Conservation (phyloP, 1,140 invertebrate species). For the Aleiodes sp. region DNA sequence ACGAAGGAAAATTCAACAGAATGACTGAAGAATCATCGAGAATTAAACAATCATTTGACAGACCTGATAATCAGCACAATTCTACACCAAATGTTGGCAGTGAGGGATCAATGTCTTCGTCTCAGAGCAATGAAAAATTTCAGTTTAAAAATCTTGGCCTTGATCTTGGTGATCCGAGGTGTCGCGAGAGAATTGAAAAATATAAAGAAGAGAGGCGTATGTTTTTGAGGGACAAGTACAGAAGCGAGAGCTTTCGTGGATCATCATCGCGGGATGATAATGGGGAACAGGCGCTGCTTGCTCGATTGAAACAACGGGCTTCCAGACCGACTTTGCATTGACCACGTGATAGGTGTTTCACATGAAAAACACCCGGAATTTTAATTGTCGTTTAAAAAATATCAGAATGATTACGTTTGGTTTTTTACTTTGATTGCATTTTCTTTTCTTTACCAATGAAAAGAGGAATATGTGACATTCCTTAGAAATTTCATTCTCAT, state of each 20-base stretch:
- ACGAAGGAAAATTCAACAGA: constrained; percentile 67
- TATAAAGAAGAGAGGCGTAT: constrained; percentile 91
- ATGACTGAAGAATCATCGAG: constrained; percentile 60
- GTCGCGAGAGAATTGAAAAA: constrained; percentile 84
- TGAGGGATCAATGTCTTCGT: constrained; percentile 35
- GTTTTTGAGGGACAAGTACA: constrained; percentile 86
- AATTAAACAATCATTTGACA: constrained; percentile 46
- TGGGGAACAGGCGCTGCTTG: constrained; percentile 59
- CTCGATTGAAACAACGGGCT: constrained; percentile 62
- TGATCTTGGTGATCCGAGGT: constrained; percentile 67
- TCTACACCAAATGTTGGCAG: constrained; percentile 59
- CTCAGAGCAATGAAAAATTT: constrained; percentile 43
- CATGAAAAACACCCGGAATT: no score
- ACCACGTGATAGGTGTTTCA: constrained; percentile 26
- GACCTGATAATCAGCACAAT: constrained; percentile 52
- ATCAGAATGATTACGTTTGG: no score
- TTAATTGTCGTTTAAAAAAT: no score
- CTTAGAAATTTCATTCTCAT: not conserved
- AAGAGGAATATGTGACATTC: not conserved
- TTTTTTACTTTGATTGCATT: no score
- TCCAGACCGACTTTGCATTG: constrained; percentile 63
- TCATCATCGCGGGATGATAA: constrained; percentile 55
- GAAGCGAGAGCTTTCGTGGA: constrained; percentile 81
- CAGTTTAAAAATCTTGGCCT: constrained; percentile 55
- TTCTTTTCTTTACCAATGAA: not conserved